Base-by-base conservation (phyloP, 2,888 invertebrate genomes). In the Dermolepida albohirtum region DNA sequence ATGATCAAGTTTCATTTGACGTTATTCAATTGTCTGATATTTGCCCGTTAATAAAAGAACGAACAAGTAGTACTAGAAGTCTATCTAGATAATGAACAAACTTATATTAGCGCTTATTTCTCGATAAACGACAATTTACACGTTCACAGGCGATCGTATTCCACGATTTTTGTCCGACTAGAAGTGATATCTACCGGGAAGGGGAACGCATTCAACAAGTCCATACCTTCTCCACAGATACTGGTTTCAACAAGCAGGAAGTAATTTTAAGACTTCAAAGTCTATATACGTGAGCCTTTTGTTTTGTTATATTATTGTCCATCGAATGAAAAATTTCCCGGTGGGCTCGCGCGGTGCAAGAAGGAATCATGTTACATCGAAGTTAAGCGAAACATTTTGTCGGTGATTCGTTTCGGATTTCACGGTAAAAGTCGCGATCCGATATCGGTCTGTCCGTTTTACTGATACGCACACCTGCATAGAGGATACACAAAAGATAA, bases 401-500 rank as follows among this genome's bases (percentile, higher is more conserved):
- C 55, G 51, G 50, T 47, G 43, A 59, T 68, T 68, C 64, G 65
- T 65, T 68, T 68, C 68, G 49, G 34, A 68, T 68, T 68, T 68
- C 68, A 68, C 50, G 59, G 64, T 43, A 57, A 57, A 65, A 57
- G 59, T 65, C 49, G 57, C 64, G 49, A 50, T 68, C 27, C 41
- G 51, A 55, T 65, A 65, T 68, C 64, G 59, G 65, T 51, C 55
- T 68, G 55, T 17, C 41, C 64, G 57, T 64, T 57, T 22, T 41
- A 12, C 41, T 65, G 54, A 12, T 40, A 27, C 8, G 44, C 50
- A 50, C 64, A 50, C 50, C 50, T 64, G 64, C 64, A 50, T 17
- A 54, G 39, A 40, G 8, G 40, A 11, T 40, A 40, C 11, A 39
- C 40, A 40, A 16, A 40, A 54, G 40, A 54, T 40, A 17, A 17